Conservation (phyloP, 2,797 vertebrate species). For the Chaunax sp. region DNA sequence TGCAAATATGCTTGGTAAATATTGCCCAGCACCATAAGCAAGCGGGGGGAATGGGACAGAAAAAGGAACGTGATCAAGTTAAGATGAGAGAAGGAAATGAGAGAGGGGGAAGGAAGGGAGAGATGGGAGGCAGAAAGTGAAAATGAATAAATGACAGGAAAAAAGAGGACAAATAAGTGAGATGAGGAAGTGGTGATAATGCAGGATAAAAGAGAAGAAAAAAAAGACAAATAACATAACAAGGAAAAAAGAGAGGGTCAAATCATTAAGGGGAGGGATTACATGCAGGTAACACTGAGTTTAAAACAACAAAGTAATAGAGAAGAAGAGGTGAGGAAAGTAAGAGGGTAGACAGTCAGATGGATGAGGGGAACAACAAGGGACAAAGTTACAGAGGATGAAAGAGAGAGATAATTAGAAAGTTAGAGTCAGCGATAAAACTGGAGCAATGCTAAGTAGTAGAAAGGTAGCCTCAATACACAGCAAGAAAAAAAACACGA, state of each 20-base stretch:
- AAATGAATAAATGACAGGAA: conserved; percentile 11
- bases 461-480: conserved; percentile 27
- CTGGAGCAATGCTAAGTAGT: conserved; percentile 12
- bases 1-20: conserved; percentile 70
- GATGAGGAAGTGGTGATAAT: conserved; percentile 20
- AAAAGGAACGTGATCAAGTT: conserved; percentile 41
- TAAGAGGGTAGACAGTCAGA: conserved; percentile 52
- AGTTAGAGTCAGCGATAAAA: conserved; percentile 26
- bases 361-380: too few species aligned
- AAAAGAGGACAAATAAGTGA: conserved; percentile 2
- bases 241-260: conserved; percentile 36
- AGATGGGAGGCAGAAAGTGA: neutral
- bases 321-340: conserved; percentile 27
- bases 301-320: conserved; percentile 56
- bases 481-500: conserved; percentile 13
- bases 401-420: conserved; percentile 62
- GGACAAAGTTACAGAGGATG: conserved; percentile 51
- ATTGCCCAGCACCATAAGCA: conserved; percentile 59
- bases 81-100: conserved; percentile 34
- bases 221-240: conserved; percentile 41
- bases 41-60: conserved; percentile 28
- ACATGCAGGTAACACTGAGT: conserved; percentile 31
- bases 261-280: conserved; percentile 42
- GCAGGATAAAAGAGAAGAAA: conserved; percentile 21
- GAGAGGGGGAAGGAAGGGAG: conserved; percentile 1